Conservation (phyloP, 2,113 vertebrate species). For the Diphyllodes magnificus region DNA sequence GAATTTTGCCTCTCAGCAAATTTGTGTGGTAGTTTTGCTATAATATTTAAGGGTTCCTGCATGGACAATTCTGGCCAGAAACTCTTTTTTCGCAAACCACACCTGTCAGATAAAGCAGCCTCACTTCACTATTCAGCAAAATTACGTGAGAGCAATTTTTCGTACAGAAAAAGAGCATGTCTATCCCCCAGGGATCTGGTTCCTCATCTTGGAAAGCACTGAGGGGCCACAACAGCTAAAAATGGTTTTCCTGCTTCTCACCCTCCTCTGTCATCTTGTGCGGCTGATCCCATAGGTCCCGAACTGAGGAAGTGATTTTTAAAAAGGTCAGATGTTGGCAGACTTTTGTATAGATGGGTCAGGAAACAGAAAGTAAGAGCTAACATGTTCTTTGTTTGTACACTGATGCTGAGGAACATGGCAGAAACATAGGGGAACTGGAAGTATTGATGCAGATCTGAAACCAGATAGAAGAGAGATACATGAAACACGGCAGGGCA, state of each 20-base stretch:
- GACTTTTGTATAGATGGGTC: background rate
- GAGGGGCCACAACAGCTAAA: background rate
- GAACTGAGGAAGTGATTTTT: background rate
- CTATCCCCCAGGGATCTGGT: background rate
- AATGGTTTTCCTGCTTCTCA: background rate
- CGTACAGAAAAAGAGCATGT: background rate
- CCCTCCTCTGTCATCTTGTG: background rate
- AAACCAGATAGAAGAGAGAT: background rate
- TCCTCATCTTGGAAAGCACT: constrained; percentile 11
- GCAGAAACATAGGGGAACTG: background rate
- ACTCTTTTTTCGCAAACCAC: background rate
- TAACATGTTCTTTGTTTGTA: background rate
- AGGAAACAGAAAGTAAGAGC: background rate
- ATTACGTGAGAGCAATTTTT: background rate
- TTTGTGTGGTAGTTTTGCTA: background rate
- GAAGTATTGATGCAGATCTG: background rate
- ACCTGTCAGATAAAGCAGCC: background rate
- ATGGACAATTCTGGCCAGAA: background rate
- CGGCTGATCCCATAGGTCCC: background rate
- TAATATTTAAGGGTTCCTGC: background rate
- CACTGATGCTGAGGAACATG: background rate
- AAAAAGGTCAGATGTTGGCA: background rate
- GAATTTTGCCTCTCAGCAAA: background rate
- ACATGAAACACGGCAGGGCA: background rate
- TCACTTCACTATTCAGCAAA: background rate